These are phyloP conservation scores for Danaus melanippus DNA, from an alignment of 1,140 invertebrate species.

Conservation along the genomic window DNA sequence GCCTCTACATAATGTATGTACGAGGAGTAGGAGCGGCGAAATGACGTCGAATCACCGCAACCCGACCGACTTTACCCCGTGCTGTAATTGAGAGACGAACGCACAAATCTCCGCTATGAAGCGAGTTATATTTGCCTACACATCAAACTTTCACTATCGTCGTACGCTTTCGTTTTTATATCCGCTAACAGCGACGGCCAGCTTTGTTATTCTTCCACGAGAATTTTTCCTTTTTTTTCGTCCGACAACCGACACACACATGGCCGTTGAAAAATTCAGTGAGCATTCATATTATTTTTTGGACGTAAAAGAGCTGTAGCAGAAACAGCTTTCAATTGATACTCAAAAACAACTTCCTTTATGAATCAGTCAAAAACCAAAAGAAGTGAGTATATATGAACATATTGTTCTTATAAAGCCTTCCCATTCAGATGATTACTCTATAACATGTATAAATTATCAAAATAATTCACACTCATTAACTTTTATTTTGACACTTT, in stretches of 20 bases:
- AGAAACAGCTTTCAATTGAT: no score
- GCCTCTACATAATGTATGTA: conserved; percentile 61
- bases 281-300: conserved; percentile 9
- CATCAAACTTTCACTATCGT: conserved; percentile 72
- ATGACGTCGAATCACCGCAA: conserved; percentile 33
- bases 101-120: conserved; percentile 68
- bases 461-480: no score
- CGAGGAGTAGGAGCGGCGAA: conserved; percentile 33
- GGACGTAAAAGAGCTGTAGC: no score
- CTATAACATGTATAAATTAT: no score
- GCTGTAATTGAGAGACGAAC: conserved; percentile 53
- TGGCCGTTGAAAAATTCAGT: conserved; percentile 6
- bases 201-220: conserved; percentile 54
- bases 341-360: no score
- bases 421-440: no score
- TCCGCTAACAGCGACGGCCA: conserved; percentile 45
- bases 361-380: no score
- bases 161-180: conserved; percentile 69
- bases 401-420: no score
- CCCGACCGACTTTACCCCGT: conserved; percentile 44
- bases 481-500: no score
- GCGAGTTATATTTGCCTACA: conserved; percentile 70
- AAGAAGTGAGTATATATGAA: no score
- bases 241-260: conserved; percentile 33
- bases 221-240: conserved; percentile 40